These are phyloP conservation scores for Sylvia atricapilla DNA, from an alignment of 2,113 vertebrate genomes.

Conservation along the genomic window DNA sequence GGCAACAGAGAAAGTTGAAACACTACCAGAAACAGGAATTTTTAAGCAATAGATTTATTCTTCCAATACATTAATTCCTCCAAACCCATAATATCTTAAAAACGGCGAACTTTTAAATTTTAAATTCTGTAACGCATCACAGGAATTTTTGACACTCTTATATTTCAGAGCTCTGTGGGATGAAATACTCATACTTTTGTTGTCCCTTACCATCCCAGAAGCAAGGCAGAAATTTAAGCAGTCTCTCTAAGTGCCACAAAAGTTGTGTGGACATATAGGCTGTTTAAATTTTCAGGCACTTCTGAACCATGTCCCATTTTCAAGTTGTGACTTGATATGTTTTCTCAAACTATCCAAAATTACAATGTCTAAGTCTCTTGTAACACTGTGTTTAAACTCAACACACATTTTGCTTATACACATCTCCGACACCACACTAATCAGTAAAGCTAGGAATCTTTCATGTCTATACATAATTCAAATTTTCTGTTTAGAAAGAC, in stretches of 20 bases:
- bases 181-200: not conserved
- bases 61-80: not conserved
- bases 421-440: not conserved
- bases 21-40: not conserved
- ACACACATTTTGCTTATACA: not conserved
- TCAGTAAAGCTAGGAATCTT: not conserved
- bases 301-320: not conserved
- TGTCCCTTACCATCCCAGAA: not conserved
- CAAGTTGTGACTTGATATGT: not conserved
- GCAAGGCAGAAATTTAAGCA: accelerated
- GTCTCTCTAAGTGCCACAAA: not conserved
- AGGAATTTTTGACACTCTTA: not conserved
- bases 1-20: not conserved
- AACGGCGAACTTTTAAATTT: not conserved
- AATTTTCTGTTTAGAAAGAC: not conserved
- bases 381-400: not conserved
- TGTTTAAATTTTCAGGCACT: not conserved
- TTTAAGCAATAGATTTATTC: not conserved
- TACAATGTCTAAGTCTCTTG: not conserved
- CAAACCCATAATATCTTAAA: not conserved
- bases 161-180: not conserved
- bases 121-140: not conserved
- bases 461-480: not conserved
- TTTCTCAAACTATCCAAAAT: not conserved
- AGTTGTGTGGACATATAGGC: not conserved